Conservation (phyloP, 2,113 vertebrate genomes). For the Heloderma charlesbogerti region DNA sequence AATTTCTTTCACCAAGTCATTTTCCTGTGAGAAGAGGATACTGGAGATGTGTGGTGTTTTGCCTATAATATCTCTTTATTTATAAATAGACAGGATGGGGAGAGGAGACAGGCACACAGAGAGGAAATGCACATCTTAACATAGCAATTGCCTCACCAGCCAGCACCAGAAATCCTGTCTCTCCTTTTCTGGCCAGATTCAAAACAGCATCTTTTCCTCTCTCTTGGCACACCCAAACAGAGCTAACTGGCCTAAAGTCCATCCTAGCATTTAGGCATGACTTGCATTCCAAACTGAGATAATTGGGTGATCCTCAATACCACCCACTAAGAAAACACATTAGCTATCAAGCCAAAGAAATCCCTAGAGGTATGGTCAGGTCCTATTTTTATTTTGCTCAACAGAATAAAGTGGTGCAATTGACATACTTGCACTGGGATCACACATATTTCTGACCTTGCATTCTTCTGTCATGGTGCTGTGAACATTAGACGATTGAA, state of each 20-base stretch:
- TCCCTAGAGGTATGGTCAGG: no score
- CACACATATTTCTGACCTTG: no score
- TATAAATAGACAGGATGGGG: neutral
- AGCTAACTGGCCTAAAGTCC: no score
- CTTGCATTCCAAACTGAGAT: neutral
- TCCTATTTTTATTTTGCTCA: no score
- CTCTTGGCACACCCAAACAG: neutral
- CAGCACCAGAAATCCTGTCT: no score
- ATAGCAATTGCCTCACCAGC: no score
- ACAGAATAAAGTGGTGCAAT: no score
- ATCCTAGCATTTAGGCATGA: neutral
- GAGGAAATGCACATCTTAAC: no score
- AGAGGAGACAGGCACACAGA: neutral
- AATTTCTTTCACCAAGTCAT: neutral
- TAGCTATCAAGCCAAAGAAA: neutral
- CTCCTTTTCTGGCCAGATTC: no score
- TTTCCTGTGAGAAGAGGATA: neutral
- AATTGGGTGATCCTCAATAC: neutral
- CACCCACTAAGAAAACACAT: neutral
- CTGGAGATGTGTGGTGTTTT: neutral
- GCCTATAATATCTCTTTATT: neutral
- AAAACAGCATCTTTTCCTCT: no score
- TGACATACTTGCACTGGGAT: no score
- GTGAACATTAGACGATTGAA: neutral
- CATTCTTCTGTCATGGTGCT: no score